These are phyloP conservation scores for Hippoglossus hippoglossus DNA, from an alignment of 2,797 vertebrate species.

Conservation along the genomic window DNA sequence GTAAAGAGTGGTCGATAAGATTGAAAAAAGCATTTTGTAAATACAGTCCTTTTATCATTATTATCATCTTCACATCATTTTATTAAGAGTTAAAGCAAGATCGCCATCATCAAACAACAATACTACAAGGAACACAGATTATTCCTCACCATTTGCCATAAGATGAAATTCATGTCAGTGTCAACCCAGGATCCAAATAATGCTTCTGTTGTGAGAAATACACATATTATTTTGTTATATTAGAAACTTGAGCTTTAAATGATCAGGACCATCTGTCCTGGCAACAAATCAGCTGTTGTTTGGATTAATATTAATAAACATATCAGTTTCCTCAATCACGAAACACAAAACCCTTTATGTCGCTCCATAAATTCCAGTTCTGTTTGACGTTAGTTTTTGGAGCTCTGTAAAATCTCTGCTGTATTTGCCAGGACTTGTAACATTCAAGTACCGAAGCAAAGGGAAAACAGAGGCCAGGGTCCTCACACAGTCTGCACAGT, in stretches of 20 bases:
- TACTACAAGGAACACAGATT: not conserved
- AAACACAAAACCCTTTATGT: not conserved
- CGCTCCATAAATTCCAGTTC: not conserved
- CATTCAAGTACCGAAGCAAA: not conserved
- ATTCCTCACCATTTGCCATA: not conserved
- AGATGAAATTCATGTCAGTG: too few relatives aligned
- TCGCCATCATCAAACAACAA: too few relatives aligned
- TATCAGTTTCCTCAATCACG: not conserved
- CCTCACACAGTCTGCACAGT: not conserved
- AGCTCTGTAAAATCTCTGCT: not conserved
- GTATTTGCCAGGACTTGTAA: not conserved
- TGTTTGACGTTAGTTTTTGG: not conserved
- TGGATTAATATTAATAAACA: not conserved
- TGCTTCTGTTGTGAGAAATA: too few relatives aligned
- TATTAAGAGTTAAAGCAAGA: too few relatives aligned
- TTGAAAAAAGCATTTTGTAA: too few relatives aligned
- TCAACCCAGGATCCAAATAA: too few relatives aligned
- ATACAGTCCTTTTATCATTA: too few relatives aligned
- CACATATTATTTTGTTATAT: not conserved
- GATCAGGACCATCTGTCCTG: not conserved
- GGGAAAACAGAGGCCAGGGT: not conserved
- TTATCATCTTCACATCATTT: too few relatives aligned
- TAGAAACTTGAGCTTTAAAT: not conserved
- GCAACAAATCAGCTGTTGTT: slow-evolving; percentile 4
- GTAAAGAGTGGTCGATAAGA: too few relatives aligned